Evolutionary conservation across 2,888 invertebrate genomes (phyloP).

Genomic region (Galerucella calmariensis): DNA sequence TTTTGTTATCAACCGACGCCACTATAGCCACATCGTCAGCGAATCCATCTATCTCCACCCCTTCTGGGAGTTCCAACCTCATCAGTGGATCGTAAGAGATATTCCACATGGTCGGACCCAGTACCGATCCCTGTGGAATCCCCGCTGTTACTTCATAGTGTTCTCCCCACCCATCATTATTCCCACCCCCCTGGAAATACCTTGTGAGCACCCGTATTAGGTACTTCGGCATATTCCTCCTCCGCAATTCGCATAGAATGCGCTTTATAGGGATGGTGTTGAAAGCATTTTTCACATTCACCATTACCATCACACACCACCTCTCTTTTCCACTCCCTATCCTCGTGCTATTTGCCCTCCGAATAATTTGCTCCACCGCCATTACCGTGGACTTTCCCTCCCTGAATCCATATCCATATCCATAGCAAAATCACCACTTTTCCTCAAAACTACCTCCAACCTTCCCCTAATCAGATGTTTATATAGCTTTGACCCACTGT

Average conservation of each 20-base stretch:
- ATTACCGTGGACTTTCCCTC: slow-evolving; percentile 18
- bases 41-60: slow-evolving; percentile 7
- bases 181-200: not conserved
- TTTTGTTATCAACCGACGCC: not conserved
- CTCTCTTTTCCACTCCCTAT: not conserved
- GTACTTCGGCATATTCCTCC: not conserved
- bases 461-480: slow-evolving; percentile 19
- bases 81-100: slow-evolving; percentile 1
- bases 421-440: not conserved
- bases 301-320: slow-evolving; percentile 11
- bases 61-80: not conserved
- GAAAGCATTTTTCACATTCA: slow-evolving; percentile 34
- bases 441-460: slow-evolving; percentile 24
- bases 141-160: not conserved
- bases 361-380: slow-evolving; percentile 18
- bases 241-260: not conserved
- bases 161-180: not conserved
- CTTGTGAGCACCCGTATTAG: not conserved
- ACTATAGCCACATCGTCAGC: slow-evolving; percentile 16
- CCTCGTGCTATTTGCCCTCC: not conserved
- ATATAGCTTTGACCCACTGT: slow-evolving; percentile 8
- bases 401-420: slow-evolving; percentile 35
- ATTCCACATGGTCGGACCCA: slow-evolving; percentile 20
- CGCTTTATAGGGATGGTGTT: slow-evolving; percentile 19
- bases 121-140: slow-evolving; percentile 18